Conservation (phyloP, 2,797 vertebrate species). For the Semaprochilodus insignis region DNA sequence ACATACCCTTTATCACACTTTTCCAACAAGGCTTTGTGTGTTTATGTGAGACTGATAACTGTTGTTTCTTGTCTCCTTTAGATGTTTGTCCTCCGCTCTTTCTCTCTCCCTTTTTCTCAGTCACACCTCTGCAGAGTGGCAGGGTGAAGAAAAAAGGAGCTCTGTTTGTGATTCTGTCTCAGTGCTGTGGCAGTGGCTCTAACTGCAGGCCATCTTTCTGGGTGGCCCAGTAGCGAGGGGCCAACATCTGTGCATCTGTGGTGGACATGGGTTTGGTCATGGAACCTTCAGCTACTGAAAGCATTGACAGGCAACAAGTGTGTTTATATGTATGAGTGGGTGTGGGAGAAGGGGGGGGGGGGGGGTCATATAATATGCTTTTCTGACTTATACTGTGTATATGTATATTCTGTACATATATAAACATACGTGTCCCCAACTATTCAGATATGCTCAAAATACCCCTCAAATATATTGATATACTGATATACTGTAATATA, state of each 20-base stretch:
- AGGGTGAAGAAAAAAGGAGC: conserved; percentile 36
- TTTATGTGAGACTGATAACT: conserved; percentile 17
- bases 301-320: conserved; percentile 64
- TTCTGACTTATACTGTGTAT: no score
- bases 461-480: no score
- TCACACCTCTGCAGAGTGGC: conserved; percentile 34
- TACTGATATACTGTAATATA: no score
- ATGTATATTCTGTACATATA: no score
- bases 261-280: neutral
- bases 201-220: conserved; percentile 52
- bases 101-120: conserved; percentile 10
- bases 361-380: neutral
- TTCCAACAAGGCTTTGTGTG: conserved; percentile 9
- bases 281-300: conserved; percentile 35
- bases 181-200: conserved; percentile 14
- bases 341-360: neutral
- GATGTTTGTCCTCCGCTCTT: neutral
- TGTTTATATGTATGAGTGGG: conserved; percentile 2
- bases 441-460: no score
- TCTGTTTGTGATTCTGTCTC: conserved; percentile 53
- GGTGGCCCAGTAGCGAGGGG: conserved; percentile 62
- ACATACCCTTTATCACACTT: neutral
- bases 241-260: conserved; percentile 17
- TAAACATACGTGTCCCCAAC: no score
- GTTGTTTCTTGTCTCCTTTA: neutral